A percentile compares a stretch with the other conserved stretches of the same genome.
phyloP scores from a whole-genome alignment of 2,888 invertebrate species.

The Chirona hameri region DNA sequence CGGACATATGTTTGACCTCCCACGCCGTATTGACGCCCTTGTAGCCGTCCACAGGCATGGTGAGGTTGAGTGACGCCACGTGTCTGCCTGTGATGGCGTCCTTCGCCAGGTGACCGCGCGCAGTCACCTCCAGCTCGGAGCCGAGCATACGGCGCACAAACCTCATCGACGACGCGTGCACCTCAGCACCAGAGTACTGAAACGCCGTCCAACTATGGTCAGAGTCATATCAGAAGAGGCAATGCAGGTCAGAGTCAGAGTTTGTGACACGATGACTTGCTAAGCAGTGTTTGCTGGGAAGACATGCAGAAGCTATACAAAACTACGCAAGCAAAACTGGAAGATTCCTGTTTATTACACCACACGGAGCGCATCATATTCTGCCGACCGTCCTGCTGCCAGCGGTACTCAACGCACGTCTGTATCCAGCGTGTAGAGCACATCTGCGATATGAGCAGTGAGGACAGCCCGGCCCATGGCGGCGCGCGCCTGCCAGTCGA shows the following conservation, averaged over 20 bases:
- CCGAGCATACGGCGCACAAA: background rate
- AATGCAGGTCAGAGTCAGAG: too few species aligned
- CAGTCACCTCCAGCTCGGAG: background rate
- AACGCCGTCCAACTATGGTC: too few species aligned
- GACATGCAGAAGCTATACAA: too few species aligned
- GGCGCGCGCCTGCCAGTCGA: background rate
- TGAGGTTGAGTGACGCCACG: background rate
- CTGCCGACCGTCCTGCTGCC: too few species aligned
- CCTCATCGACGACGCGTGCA: background rate
- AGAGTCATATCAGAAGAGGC: too few species aligned
- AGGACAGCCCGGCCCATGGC: background rate
- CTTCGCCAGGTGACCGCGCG: background rate
- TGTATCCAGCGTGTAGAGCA: background rate
- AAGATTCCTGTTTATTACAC: too few species aligned
- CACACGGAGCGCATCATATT: too few species aligned
- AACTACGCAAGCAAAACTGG: too few species aligned
- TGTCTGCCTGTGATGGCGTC: background rate
- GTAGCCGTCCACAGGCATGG: constrained; percentile 5
- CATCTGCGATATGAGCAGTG: background rate
- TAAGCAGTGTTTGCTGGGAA: too few species aligned
- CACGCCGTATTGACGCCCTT: background rate
- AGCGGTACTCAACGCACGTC: background rate
- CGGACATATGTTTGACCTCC: background rate
- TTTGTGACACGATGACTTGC: too few species aligned
- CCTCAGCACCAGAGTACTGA: background rate